Conservation (phyloP, 1,140 invertebrate genomes). For the Limonius californicus region DNA sequence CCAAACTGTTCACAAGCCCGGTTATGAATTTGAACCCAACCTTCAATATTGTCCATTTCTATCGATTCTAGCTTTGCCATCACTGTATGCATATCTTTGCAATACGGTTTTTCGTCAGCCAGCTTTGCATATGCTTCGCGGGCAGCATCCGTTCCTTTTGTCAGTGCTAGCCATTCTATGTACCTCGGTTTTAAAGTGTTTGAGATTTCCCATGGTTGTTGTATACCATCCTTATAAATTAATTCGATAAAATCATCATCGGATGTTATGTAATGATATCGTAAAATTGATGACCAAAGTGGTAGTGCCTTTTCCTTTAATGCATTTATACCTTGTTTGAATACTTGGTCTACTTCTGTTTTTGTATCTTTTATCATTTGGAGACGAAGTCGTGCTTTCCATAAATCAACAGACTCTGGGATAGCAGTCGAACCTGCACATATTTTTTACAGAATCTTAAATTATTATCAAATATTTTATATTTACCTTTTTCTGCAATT, state of each 20-base stretch:
- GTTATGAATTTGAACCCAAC: conserved; percentile 47
- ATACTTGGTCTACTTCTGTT: conserved; percentile 24
- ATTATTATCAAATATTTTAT: background rate
- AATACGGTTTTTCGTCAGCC: conserved; percentile 19
- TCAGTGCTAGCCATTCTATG: conserved; percentile 30
- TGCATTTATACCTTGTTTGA: conserved; percentile 24
- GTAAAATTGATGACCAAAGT: conserved; percentile 30
- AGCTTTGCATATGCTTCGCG: background rate
- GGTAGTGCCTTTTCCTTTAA: conserved; percentile 28
- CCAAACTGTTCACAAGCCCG: conserved; percentile 52
- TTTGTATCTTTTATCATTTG: no score
- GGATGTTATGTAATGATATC: conserved; percentile 23
- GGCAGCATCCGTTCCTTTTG: conserved; percentile 25
- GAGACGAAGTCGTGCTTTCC: no score
- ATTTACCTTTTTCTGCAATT: conserved; percentile 26
- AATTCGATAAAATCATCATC: conserved; percentile 20
- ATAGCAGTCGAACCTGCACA: no score
- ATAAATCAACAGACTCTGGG: no score
- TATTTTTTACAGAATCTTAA: no score
- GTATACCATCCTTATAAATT: conserved; percentile 26
- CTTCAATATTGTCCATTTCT: conserved; percentile 45
- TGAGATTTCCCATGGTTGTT: conserved; percentile 28
- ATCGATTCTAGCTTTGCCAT: conserved; percentile 47
- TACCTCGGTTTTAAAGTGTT: conserved; percentile 30
- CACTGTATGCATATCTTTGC: conserved; percentile 24